A percentile compares a stretch with the other conserved stretches of the same genome.
phyloP scores from a whole-genome alignment of 2,797 vertebrate genomes.

The Glyptemys insculpta region DNA sequence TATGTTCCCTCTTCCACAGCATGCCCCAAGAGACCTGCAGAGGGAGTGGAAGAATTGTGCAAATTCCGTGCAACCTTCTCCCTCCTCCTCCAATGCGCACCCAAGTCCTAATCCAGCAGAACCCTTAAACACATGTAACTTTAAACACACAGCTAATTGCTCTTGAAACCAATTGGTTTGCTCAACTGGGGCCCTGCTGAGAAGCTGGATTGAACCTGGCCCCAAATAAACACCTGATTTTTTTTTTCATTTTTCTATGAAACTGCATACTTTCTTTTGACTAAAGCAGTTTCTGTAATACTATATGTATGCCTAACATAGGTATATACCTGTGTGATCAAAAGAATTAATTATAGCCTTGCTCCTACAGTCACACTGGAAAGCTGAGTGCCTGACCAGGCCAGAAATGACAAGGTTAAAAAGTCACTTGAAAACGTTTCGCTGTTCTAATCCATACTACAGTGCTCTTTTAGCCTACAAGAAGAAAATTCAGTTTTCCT shows the following conservation, averaged over 20 bases:
- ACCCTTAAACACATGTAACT: not conserved
- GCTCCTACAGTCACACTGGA: not conserved
- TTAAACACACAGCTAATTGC: not conserved
- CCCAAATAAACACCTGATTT: not conserved
- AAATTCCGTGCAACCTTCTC: not conserved
- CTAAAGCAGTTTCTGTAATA: not conserved
- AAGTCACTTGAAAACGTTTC: not conserved
- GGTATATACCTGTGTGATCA: not conserved
- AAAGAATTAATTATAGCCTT: not conserved
- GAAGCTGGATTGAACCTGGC: not conserved
- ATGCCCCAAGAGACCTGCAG: not conserved
- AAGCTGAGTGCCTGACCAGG: not conserved
- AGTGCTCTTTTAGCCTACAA: not conserved
- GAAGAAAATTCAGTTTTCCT: not conserved
- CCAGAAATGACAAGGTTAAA: not conserved
- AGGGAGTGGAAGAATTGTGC: not conserved
- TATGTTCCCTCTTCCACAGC: not conserved
- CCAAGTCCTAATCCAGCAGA: not conserved
- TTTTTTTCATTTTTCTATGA: not conserved
- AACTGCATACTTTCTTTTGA: not conserved
- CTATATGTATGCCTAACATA: not conserved
- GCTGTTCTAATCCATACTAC: constrained; percentile 9
- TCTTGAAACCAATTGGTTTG: not conserved
- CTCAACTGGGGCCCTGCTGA: not conserved
- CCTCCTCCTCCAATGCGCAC: not conserved